A percentile compares a stretch with the other conserved stretches of the same genome.
These are phyloP conservation scores for Phalanger gymnotis DNA, from an alignment of 2,797 vertebrate genomes.

Conservation along the genomic window DNA sequence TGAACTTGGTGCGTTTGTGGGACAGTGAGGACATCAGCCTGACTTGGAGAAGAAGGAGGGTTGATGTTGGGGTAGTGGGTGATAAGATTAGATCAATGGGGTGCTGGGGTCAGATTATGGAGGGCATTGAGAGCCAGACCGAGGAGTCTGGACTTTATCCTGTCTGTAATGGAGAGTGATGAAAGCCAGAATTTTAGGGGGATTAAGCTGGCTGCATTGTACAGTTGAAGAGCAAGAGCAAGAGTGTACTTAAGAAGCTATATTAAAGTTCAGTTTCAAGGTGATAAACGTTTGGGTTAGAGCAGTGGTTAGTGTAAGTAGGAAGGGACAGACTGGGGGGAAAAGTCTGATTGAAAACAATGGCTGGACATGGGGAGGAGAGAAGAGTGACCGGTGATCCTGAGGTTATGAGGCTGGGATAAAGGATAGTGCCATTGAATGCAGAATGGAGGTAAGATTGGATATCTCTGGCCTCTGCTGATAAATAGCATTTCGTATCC, in stretches of 20 bases:
- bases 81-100: conserved; percentile 50
- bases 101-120: conserved; percentile 37
- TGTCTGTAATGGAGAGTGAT: conserved; percentile 30
- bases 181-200: conserved; percentile 44
- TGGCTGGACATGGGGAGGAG: conserved; percentile 5
- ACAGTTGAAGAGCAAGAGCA: background rate
- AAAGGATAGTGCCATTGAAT: conserved; percentile 40
- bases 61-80: conserved; percentile 42
- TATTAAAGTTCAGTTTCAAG: conserved; percentile 21
- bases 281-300: conserved; percentile 6
- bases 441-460: background rate
- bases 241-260: conserved; percentile 16
- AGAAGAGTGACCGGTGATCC: background rate
- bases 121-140: conserved; percentile 24
- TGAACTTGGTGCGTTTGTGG: conserved; percentile 30
- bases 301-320: background rate
- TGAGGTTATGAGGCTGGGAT: conserved; percentile 18
- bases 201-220: conserved; percentile 38
- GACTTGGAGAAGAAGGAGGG: background rate
- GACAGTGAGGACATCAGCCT: background rate
- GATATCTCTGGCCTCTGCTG: background rate
- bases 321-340: background rate
- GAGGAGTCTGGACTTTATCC: conserved; percentile 52
- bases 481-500: background rate
- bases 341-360: conserved; percentile 45